Evolutionary conservation across 2,797 vertebrate genomes (phyloP).

Genomic region (Echiichthys vipera): DNA sequence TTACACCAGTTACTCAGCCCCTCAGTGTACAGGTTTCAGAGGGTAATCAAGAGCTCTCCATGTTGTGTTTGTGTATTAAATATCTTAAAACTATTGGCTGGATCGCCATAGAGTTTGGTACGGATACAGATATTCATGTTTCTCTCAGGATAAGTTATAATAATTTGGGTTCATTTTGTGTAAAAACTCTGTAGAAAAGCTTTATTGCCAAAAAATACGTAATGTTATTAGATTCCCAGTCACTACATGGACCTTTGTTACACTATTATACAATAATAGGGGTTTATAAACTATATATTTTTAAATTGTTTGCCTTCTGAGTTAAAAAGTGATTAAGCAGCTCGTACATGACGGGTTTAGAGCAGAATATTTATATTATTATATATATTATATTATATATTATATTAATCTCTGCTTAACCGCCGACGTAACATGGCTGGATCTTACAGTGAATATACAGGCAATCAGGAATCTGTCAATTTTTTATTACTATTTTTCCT

Average conservation of each 20-base stretch:
- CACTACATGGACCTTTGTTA: background rate
- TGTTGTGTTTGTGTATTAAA: background rate
- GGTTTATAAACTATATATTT: no score
- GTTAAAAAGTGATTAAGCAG: no score
- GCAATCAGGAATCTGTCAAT: background rate
- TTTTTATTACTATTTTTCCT: slow-evolving; percentile 1
- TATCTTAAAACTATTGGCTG: background rate
- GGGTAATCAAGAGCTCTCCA: slow-evolving; percentile 20
- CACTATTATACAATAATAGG: background rate
- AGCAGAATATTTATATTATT: no score
- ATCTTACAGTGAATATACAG: background rate
- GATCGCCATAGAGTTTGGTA: background rate
- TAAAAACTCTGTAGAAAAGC: background rate
- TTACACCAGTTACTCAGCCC: slow-evolving; percentile 69
- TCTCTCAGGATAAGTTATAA: background rate
- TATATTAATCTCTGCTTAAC: background rate
- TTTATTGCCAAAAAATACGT: background rate
- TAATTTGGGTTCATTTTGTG: background rate
- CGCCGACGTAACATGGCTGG: background rate
- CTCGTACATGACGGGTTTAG: background rate
- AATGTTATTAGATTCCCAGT: background rate
- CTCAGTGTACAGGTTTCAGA: slow-evolving; percentile 49
- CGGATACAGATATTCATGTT: background rate
- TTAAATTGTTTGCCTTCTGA: background rate
- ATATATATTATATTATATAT: no score